phyloP scores from a whole-genome alignment of 2,797 vertebrate species.

The Pempheris klunzingeri region DNA sequence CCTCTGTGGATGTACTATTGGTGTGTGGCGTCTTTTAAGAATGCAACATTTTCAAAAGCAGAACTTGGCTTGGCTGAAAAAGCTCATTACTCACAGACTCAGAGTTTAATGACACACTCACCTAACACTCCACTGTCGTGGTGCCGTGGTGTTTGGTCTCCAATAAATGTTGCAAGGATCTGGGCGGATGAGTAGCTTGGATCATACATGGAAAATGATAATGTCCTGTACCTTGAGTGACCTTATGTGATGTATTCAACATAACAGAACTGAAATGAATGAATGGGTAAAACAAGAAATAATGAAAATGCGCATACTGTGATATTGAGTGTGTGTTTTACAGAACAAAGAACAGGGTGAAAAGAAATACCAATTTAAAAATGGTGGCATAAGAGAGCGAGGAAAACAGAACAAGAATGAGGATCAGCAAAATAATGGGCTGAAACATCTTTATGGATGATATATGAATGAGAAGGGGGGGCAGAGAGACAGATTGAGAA shows the following conservation, averaged over 20 bases:
- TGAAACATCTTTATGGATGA: constrained; percentile 96
- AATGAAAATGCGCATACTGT: constrained; percentile 85
- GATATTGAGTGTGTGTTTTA: constrained; percentile 86
- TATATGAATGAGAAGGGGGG: constrained; percentile 18
- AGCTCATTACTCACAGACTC: neutral
- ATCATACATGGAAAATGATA: constrained; percentile 87
- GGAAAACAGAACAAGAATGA: constrained; percentile 99
- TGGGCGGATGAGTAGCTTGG: constrained; percentile 79
- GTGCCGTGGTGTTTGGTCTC: constrained; percentile 79
- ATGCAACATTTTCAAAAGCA: neutral
- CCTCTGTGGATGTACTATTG: neutral
- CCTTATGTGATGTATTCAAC: constrained; percentile 91
- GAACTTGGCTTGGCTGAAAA: neutral
- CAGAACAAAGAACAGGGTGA: constrained; percentile 99
- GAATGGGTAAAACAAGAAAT: constrained; percentile 67
- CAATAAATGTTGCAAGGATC: constrained; percentile 86
- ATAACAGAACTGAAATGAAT: constrained; percentile 73
- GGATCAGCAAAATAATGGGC: constrained; percentile 99
- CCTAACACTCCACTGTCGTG: constrained; percentile 46
- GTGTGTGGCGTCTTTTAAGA: neutral
- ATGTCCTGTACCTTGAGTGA: constrained; percentile 91
- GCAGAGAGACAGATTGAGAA: constrained; percentile 27
- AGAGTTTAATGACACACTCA: constrained; percentile 58
- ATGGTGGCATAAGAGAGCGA: constrained; percentile 99
- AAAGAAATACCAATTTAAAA: constrained; percentile 99